Percentiles rank a stretch among this genome's conserved stretches.
These are phyloP conservation scores for Carlito syrichta DNA, from an alignment of 2,113 vertebrate genomes.

Conservation along the genomic window DNA sequence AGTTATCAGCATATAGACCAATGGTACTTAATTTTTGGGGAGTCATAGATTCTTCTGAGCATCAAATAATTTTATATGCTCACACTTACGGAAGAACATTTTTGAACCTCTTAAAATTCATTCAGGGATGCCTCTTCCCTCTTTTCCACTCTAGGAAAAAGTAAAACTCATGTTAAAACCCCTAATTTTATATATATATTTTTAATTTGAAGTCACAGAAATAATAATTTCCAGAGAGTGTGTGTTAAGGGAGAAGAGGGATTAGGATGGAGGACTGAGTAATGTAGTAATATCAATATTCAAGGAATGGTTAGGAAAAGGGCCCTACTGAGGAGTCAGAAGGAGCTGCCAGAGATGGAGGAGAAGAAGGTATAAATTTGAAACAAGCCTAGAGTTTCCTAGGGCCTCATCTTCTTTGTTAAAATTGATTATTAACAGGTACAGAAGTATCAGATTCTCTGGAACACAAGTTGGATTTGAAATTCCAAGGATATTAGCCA, in stretches of 20 bases:
- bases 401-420: neutral
- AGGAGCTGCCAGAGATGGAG: neutral
- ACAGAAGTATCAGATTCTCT: constrained; percentile 83
- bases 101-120: neutral
- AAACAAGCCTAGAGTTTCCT: neutral
- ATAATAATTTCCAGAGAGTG: neutral
- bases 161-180: neutral
- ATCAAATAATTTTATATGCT: neutral
- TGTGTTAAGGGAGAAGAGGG: neutral
- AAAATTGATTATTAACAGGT: constrained; percentile 77
- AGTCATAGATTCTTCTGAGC: neutral
- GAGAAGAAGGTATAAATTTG: neutral
- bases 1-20: neutral
- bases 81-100: neutral
- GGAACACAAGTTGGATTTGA: constrained; percentile 83
- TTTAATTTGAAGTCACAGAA: neutral
- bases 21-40: neutral
- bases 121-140: neutral
- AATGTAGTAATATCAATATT: neutral
- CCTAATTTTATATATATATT: neutral
- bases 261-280: neutral
- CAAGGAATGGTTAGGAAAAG: neutral
- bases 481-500: constrained; percentile 87
- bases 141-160: neutral
- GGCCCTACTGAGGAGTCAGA: neutral